Base-by-base conservation (phyloP, 2,113 vertebrate genomes). In the Heterotis niloticus region DNA sequence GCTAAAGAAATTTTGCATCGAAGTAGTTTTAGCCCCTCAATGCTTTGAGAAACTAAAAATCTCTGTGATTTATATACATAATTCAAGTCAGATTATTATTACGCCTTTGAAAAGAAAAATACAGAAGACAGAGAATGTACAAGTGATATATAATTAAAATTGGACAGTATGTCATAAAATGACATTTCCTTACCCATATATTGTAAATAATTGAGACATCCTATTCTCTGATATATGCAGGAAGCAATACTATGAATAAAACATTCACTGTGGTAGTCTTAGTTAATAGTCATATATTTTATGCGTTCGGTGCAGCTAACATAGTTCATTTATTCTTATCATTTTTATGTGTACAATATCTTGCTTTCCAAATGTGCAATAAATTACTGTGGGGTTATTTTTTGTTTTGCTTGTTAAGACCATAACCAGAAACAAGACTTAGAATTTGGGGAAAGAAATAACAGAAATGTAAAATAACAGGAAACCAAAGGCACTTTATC, bases 141-240 rank as follows among this genome's bases (percentile, higher is more conserved):
- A 52, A 79, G 78, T 57, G 71, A 64, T 80, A 80, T 75, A 66
- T 64, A 75, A 75, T 75, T 66, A 57, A 57, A 75, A 24, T 57
- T 65, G 44, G 62, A 65, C 62, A 79, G 44, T 79, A 66, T 74
- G 64, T 79, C 64, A 79, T 54, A 65, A 74, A 79, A 64, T 73
- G 57, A 65, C 68, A 79, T 71, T 70, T 75, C 59, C 34, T 79
- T 72, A 64, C 69, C 62, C 69, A 79, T 73, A 74, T 79, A 79
- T 79, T 79, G 59, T 65, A 79, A 79, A 79, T 73, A 66, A 73
- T 72, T 73, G 69, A 73, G 78, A 73, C 44, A 64, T 65, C 69
- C 59, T 51, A 14, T 59, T 60, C 69, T 52, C 78, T 73, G 57
- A 65, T 72, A 66, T 56, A 79, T 73, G 60, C 78, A 74, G 62